phyloP scores from a whole-genome alignment of 2,888 invertebrate species.

The Chaitophorus viminalis region DNA sequence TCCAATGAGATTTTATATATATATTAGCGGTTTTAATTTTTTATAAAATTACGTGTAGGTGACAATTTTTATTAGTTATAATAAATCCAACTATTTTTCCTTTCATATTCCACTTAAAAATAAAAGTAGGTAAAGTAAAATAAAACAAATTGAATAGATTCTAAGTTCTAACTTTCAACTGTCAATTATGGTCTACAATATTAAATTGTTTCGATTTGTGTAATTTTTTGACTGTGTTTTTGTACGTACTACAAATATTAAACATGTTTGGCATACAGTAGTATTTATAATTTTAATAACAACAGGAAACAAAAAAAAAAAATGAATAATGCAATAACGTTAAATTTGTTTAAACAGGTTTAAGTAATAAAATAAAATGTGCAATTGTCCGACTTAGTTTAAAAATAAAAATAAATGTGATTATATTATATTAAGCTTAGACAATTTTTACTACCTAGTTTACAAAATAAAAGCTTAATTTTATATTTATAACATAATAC shows the following conservation, averaged over 20 bases:
- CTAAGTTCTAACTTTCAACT: not conserved
- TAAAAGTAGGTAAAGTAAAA: not conserved
- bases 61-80: no score
- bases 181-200: not conserved
- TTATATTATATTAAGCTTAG: not conserved
- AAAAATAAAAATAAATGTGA: not conserved
- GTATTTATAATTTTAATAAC: conserved; percentile 13
- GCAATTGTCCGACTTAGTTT: not conserved
- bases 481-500: no score
- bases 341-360: conserved; percentile 18
- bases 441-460: no score
- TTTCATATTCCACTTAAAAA: not conserved
- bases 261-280: conserved; percentile 2
- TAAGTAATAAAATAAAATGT: not conserved
- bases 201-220: not conserved
- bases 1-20: no score
- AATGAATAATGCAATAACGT: conserved; percentile 10
- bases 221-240: not conserved
- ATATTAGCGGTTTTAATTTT: no score
- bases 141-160: not conserved
- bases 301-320: conserved; percentile 46
- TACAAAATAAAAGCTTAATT: no score
- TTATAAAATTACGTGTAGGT: no score
- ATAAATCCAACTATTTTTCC: no score
- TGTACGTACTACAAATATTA: conserved; percentile 3